Evolutionary conservation across 2,888 invertebrate species (phyloP).

Genomic region (Cartodere bifasciata): DNA sequence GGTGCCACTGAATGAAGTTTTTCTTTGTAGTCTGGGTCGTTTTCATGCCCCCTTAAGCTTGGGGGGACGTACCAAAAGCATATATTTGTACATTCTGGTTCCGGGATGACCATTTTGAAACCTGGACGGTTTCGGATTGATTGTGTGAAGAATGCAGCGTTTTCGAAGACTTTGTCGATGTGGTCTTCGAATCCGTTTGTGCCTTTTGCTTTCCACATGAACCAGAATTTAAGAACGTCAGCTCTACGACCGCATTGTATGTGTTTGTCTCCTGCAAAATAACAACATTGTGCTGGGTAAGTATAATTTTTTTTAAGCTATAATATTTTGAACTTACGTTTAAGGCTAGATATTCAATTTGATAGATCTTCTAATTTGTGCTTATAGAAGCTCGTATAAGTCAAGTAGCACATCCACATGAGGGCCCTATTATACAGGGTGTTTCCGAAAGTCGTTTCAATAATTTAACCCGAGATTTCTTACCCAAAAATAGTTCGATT

Average conservation of each 20-base stretch:
- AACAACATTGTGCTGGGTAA: too few species aligned
- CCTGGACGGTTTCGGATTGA: conserved; percentile 54
- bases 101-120: conserved; percentile 56
- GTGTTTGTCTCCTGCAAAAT: conserved; percentile 70
- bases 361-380: too few species aligned
- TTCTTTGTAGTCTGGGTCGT: conserved; percentile 43
- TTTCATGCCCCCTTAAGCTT: conserved; percentile 44
- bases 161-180: conserved; percentile 64
- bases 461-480: too few species aligned
- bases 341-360: too few species aligned
- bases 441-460: too few species aligned
- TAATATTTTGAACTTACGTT: background rate
- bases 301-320: background rate
- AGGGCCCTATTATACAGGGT: too few species aligned
- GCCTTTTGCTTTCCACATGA: conserved; percentile 97
- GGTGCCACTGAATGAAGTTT: conserved; percentile 75
- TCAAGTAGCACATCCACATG: too few species aligned
- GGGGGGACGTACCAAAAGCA: conserved; percentile 94
- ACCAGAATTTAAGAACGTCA: conserved; percentile 94
- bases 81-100: conserved; percentile 88
- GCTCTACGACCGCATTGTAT: conserved; percentile 93
- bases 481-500: too few species aligned
- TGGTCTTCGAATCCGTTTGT: conserved; percentile 64
- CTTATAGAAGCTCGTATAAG: too few species aligned
- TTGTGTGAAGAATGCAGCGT: conserved; percentile 57